phyloP scores from a whole-genome alignment of 2,888 invertebrate genomes.

The Lagria hirta region DNA sequence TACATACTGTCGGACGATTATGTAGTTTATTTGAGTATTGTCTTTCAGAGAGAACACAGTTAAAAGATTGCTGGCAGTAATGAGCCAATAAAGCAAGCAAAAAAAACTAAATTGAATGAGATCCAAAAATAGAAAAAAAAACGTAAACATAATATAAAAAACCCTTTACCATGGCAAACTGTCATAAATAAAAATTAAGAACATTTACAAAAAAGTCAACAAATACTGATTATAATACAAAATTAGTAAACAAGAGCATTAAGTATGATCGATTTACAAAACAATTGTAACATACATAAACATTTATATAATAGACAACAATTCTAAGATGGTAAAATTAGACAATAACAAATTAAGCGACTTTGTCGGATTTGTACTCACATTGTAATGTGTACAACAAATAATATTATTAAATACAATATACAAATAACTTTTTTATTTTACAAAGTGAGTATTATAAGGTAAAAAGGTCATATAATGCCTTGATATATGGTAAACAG shows the following conservation, averaged over 20 bases:
- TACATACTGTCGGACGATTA: slow-evolving; percentile 35
- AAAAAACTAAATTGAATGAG: slow-evolving; percentile 43
- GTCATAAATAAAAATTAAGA: slow-evolving; percentile 41
- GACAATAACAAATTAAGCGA: slow-evolving; percentile 38
- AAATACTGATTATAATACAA: slow-evolving; percentile 39
- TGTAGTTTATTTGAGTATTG: slow-evolving; percentile 35
- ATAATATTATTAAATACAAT: slow-evolving; percentile 34
- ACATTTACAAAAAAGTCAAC: slow-evolving; percentile 36
- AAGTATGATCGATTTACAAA: slow-evolving; percentile 33
- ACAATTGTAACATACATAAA: slow-evolving; percentile 36
- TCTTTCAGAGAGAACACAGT: slow-evolving; percentile 38
- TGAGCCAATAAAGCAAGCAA: slow-evolving; percentile 38
- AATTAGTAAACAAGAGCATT: slow-evolving; percentile 30
- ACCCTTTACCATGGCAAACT: slow-evolving; percentile 52
- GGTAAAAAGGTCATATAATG: slow-evolving; percentile 51
- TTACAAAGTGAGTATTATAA: slow-evolving; percentile 50
- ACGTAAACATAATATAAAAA: slow-evolving; percentile 39
- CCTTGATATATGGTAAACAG: slow-evolving; percentile 52
- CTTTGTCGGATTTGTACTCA: slow-evolving; percentile 43
- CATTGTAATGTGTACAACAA: slow-evolving; percentile 35
- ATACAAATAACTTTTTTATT: slow-evolving; percentile 38
- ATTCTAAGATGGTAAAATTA: slow-evolving; percentile 45
- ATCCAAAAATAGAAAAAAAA: slow-evolving; percentile 46
- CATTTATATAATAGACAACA: slow-evolving; percentile 51
- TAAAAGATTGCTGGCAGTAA: slow-evolving; percentile 38